A percentile compares a stretch with the other conserved stretches of the same genome.
Evolutionary conservation across 2,113 vertebrate species (phyloP).

Genomic region (Sinocyclocheilus anshuiensis): DNA sequence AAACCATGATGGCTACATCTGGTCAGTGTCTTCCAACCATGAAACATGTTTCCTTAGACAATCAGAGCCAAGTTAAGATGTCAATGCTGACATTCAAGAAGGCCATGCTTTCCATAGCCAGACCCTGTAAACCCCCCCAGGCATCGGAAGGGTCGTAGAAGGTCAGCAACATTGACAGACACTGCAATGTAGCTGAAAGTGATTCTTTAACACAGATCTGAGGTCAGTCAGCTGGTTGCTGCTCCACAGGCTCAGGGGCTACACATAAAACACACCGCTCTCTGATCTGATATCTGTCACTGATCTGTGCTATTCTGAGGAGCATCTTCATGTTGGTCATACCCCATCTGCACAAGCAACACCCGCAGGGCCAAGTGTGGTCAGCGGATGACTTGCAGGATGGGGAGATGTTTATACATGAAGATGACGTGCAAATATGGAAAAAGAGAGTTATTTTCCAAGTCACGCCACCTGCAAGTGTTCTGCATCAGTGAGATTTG

Average conservation of each 20-base stretch:
- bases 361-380: neutral
- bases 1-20: conserved; percentile 19
- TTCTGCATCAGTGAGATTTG: conserved; percentile 10
- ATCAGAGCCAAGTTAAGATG: conserved; percentile 3
- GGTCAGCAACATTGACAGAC: conserved; percentile 2
- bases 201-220: conserved; percentile 13
- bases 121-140: neutral
- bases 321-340: conserved; percentile 25
- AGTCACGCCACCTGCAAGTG: neutral
- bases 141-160: neutral
- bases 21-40: neutral
- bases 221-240: neutral
- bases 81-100: conserved; percentile 10
- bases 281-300: neutral
- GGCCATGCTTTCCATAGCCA: neutral
- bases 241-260: neutral
- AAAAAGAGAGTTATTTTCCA: neutral
- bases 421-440: neutral
- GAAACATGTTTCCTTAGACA: neutral
- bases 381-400: conserved; percentile 19
- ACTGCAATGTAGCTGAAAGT: neutral
- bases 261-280: conserved; percentile 11
- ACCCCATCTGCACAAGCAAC: conserved; percentile 23
- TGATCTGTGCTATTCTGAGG: neutral
- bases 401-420: neutral